These are phyloP conservation scores for Patella pellucida DNA, from an alignment of 2,888 invertebrate species.

Conservation along the genomic window DNA sequence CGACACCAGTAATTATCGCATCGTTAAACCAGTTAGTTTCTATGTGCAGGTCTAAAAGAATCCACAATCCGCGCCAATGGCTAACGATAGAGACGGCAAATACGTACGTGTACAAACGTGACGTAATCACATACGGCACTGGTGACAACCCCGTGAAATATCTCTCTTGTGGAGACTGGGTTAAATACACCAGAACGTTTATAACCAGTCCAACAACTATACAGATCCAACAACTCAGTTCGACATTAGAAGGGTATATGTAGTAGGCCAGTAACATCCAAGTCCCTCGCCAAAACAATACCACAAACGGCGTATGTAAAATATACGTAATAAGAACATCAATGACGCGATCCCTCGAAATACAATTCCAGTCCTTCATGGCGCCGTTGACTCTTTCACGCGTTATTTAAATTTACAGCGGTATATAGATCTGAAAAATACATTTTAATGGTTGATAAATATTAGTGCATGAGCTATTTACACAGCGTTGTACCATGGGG, in stretches of 20 bases:
- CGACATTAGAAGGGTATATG: neutral
- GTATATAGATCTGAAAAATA: no score
- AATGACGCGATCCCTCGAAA: neutral
- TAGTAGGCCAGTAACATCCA: slow-evolving; percentile 6
- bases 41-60: neutral
- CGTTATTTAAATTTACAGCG: no score
- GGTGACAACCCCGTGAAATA: neutral
- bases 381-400: no score
- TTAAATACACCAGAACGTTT: neutral
- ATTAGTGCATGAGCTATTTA: no score
- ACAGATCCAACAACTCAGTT: neutral
- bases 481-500: no score
- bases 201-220: neutral
- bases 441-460: no score
- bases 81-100: neutral
- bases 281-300: slow-evolving; percentile 11
- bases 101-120: slow-evolving; percentile 14
- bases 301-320: neutral
- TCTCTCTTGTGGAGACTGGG: neutral
- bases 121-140: slow-evolving; percentile 1
- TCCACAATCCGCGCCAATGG: slow-evolving; percentile 19
- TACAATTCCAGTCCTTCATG: no score
- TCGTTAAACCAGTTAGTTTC: neutral
- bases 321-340: slow-evolving; percentile 11
- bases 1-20: neutral